Evolutionary conservation across 2,113 vertebrate genomes (phyloP).

Genomic region (Hippocampus comes): DNA sequence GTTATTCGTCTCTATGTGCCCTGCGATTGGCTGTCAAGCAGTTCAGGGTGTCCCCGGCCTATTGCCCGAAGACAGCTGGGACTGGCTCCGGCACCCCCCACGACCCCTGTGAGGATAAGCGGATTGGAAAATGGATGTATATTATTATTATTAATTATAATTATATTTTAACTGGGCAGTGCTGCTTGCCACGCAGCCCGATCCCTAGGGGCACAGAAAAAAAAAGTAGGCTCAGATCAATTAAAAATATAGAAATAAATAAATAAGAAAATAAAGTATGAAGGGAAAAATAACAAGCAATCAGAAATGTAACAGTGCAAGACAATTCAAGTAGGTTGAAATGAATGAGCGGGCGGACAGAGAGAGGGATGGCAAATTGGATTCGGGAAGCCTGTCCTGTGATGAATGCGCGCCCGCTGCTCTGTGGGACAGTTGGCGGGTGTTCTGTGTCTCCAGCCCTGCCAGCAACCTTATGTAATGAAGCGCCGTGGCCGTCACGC

Average conservation of each 20-base stretch:
- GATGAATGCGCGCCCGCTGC: slow-evolving; percentile 35
- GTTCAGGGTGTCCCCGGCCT: too few relatives aligned
- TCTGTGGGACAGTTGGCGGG: slow-evolving; percentile 49
- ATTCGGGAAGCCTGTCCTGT: slow-evolving; percentile 23
- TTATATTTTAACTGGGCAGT: slow-evolving; percentile 21
- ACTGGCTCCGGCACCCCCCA: too few relatives aligned
- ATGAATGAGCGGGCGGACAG: slow-evolving; percentile 29
- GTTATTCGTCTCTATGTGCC: too few relatives aligned
- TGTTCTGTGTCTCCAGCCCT: slow-evolving; percentile 20
- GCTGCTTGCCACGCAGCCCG: slow-evolving; percentile 30
- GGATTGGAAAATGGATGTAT: too few relatives aligned
- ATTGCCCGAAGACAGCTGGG: too few relatives aligned
- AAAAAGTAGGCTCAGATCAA: slow-evolving; percentile 19
- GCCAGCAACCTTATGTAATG: slow-evolving; percentile 63
- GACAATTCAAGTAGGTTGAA: slow-evolving; percentile 7
- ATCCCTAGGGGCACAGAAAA: slow-evolving; percentile 31
- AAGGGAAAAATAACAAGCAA: background rate
- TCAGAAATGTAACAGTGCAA: slow-evolving; percentile 2
- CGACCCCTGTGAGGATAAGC: too few relatives aligned
- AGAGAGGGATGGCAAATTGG: slow-evolving; percentile 20
- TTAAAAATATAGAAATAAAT: background rate
- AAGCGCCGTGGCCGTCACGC: slow-evolving; percentile 43
- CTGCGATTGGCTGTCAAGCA: too few relatives aligned
- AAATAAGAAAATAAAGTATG: background rate
- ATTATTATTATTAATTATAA: background rate